Evolutionary conservation across 2,888 invertebrate species (phyloP), one percentile per base, ranked within the genome.

Genomic region (Crematogaster levior): DNA sequence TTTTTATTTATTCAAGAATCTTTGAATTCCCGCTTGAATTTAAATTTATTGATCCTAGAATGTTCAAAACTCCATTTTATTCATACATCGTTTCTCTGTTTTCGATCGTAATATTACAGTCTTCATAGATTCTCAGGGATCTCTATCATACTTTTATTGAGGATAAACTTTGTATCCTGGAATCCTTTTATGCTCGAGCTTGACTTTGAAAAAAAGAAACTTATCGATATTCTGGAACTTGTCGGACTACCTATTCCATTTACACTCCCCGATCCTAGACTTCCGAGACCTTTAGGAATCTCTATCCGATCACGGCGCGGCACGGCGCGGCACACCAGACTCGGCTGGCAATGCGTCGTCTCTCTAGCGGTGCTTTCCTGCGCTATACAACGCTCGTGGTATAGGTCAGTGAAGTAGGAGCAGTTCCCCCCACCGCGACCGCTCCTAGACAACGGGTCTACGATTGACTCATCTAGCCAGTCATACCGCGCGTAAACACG

Each of bases 371-470:
- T 90, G 84, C 85, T 85, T 86, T 85, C 90, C 87, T 88, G 89
- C 86, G 88, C 85, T 88, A 81, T 86, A 86, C 88, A 86, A 87
- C 87, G 88, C 82, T 84, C 75, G 89, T 93, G 93, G 93, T 93
- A 93, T 93, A 93, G 93, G 93, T 93, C 93, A 93, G 93, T 93
- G 91, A 93, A 93, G 93, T 92, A 91, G 92, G 86, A 87, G 89
- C 88, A 83, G 72, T 88, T 89, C 89, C 91, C 91, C 89, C 89
- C 89, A 86, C 90, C 66, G 73, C 53, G 68, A 18, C 82, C 60
- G 51, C 86, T 92, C 93, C 93, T 93, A 93, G 93, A 93, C 93
- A 93, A 93, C 91, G 91, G 91, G 91, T 93, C 93, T 93, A 93
- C 93, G 92, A 94, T 93, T 93, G 94, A 94, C 93, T 93, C 93